phyloP scores from a whole-genome alignment of 1,140 invertebrate genomes.

The Drosophila lowei region DNA sequence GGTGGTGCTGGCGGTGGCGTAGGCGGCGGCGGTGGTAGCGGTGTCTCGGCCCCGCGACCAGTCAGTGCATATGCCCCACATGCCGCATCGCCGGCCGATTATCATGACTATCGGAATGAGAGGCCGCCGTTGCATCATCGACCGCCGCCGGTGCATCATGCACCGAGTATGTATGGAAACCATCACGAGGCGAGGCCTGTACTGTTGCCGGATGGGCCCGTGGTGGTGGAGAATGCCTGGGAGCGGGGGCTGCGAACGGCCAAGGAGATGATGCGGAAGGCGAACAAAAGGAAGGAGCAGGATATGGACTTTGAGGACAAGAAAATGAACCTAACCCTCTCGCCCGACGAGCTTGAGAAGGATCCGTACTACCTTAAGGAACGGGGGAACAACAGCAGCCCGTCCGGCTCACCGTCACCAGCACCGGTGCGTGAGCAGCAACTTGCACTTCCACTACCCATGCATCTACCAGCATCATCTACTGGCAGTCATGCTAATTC shows the following conservation, averaged over 20 bases:
- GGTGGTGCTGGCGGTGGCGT: not conserved
- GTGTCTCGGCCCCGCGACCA: slow-evolving; percentile 48
- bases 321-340: slow-evolving; percentile 91
- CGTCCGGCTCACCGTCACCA: slow-evolving; percentile 22
- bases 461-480: slow-evolving; percentile 34
- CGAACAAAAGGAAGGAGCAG: slow-evolving; percentile 95
- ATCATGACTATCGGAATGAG: slow-evolving; percentile 84
- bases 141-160: slow-evolving; percentile 76
- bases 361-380: slow-evolving; percentile 91
- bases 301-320: slow-evolving; percentile 99
- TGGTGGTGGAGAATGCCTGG: slow-evolving; percentile 93
- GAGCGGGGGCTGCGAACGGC: slow-evolving; percentile 93
- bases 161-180: slow-evolving; percentile 66
- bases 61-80: slow-evolving; percentile 58
- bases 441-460: slow-evolving; percentile 25
- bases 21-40: not conserved
- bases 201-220: slow-evolving; percentile 83
- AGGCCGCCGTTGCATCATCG: slow-evolving; percentile 81
- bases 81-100: slow-evolving; percentile 40
- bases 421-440: slow-evolving; percentile 40
- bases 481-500: slow-evolving; percentile 45
- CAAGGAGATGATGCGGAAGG: slow-evolving; percentile 96
- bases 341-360: slow-evolving; percentile 93
- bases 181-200: slow-evolving; percentile 82
- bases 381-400: slow-evolving; percentile 40